A percentile compares a stretch with the other conserved stretches of the same genome.
phyloP scores from a whole-genome alignment of 1,140 invertebrate genomes.

The Nebria ingens region DNA sequence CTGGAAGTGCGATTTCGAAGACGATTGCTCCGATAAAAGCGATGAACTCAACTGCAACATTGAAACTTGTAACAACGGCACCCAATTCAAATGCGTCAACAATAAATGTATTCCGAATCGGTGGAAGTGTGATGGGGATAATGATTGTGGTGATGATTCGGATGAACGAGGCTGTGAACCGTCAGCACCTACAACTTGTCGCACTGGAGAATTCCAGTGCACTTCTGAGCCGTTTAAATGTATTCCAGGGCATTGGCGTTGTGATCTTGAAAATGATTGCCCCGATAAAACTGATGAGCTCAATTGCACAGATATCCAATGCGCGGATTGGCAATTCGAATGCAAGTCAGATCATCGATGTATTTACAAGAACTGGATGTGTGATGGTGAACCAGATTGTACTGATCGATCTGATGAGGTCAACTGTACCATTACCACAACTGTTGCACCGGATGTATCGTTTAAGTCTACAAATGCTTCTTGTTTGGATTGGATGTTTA shows the following conservation, averaged over 20 bases:
- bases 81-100: constrained; percentile 59
- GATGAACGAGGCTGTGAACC: constrained; percentile 50
- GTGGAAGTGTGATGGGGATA: constrained; percentile 67
- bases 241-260: constrained; percentile 56
- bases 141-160: constrained; percentile 63
- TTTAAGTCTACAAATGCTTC: constrained; percentile 19
- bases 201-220: constrained; percentile 29
- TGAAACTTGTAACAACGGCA: constrained; percentile 48
- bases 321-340: constrained; percentile 50
- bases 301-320: constrained; percentile 41
- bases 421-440: constrained; percentile 45
- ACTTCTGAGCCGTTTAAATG: constrained; percentile 36
- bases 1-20: constrained; percentile 43
- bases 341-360: constrained; percentile 53
- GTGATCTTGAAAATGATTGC: constrained; percentile 32
- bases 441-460: constrained; percentile 30
- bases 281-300: constrained; percentile 28
- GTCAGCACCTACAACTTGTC: constrained; percentile 23
- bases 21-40: constrained; percentile 48
- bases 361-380: constrained; percentile 61
- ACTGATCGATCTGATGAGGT: constrained; percentile 58
- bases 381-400: constrained; percentile 63
- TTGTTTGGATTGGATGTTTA: constrained; percentile 69
- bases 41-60: constrained; percentile 42
- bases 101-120: constrained; percentile 66